These are phyloP conservation scores for Takifugu rubripes DNA, from an alignment of 2,797 vertebrate species.

Conservation along the genomic window DNA sequence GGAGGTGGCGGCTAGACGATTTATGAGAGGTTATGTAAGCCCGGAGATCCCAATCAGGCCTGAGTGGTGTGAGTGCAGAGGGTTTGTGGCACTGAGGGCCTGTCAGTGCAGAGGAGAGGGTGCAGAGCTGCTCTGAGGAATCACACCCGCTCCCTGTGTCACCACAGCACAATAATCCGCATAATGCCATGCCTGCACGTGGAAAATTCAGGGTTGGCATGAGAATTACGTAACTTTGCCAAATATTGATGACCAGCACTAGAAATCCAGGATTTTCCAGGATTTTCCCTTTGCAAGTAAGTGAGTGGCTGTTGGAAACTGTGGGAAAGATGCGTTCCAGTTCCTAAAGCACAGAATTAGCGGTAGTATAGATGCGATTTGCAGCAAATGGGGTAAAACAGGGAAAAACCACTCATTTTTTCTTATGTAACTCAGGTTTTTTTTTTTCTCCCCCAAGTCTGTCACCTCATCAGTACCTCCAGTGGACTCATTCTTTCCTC, in stretches of 20 bases:
- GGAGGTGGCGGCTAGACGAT: constrained; percentile 28
- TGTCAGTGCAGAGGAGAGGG: constrained; percentile 24
- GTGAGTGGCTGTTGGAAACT: neutral
- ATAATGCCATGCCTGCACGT: too few relatives aligned
- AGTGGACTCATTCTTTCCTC: constrained; percentile 30
- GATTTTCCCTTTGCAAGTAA: neutral
- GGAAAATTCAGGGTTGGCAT: too few relatives aligned
- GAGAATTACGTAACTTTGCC: neutral
- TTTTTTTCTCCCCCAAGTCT: constrained; percentile 2
- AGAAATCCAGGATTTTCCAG: neutral
- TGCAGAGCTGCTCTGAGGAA: neutral
- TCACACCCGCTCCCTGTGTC: too few relatives aligned
- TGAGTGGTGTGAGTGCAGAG: constrained; percentile 7
- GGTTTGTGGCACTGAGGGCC: constrained; percentile 20
- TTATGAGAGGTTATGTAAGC: constrained; percentile 50
- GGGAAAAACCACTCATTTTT: neutral
- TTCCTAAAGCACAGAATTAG: neutral
- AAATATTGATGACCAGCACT: neutral
- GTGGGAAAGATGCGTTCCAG: neutral
- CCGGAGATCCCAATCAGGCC: constrained; percentile 34
- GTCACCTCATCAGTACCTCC: constrained; percentile 1
- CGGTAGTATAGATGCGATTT: neutral
- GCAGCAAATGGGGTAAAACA: neutral
- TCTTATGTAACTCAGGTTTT: constrained; percentile 5
- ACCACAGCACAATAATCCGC: too few relatives aligned